Conservation (phyloP, 2,797 vertebrate genomes). For the Halcyon leucocephala region DNA sequence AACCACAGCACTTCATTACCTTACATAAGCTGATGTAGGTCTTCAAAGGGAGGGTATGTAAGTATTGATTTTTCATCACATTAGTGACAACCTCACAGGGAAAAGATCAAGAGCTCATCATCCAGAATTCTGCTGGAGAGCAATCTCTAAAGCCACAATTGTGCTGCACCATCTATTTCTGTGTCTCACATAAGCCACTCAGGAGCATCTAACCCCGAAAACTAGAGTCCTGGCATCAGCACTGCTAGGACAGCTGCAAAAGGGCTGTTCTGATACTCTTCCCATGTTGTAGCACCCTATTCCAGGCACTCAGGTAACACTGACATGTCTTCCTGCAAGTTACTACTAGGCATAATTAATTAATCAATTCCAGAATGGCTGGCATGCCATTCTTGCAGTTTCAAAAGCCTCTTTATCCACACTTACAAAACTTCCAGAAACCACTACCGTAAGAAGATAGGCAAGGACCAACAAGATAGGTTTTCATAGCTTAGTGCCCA, state of each 20-base stretch:
- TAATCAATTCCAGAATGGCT: neutral
- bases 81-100: neutral
- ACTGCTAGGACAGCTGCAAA: rapidly evolving
- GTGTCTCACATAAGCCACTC: rapidly evolving
- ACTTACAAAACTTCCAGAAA: neutral
- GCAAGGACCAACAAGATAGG: neutral
- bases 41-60: neutral
- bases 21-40: neutral
- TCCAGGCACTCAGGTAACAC: neutral
- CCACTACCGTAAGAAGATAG: neutral
- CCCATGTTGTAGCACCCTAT: neutral
- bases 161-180: neutral
- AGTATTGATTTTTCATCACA: neutral
- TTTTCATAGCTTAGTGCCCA: neutral
- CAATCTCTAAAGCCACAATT: neutral
- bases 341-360: neutral
- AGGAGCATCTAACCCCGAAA: neutral
- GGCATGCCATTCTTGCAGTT: neutral
- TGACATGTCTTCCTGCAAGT: neutral
- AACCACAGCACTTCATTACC: neutral
- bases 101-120: neutral
- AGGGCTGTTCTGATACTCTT: neutral
- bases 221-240: rapidly evolving
- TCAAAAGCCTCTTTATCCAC: neutral
- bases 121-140: neutral